Conservation (phyloP, 2,113 vertebrate species). For the Motacilla tschutschensis region DNA sequence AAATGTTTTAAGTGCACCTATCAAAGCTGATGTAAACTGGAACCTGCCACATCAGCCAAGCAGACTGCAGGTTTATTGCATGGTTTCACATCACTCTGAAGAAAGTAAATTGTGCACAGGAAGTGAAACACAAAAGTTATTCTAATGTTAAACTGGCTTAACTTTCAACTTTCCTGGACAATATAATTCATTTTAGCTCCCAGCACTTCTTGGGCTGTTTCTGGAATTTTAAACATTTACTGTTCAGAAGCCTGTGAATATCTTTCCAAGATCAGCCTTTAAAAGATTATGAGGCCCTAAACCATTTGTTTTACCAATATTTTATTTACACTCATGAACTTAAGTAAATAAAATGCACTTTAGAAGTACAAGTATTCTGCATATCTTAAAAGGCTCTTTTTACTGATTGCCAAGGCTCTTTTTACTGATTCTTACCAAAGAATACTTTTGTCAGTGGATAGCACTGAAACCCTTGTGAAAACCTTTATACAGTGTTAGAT, state of each 20-base stretch:
- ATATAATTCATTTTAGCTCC: neutral
- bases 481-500: slow-evolving; percentile 2
- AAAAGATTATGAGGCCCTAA: slow-evolving; percentile 50
- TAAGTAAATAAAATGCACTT: slow-evolving; percentile 32
- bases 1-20: slow-evolving; percentile 44
- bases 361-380: neutral
- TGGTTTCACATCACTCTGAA: slow-evolving; percentile 11
- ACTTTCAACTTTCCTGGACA: neutral
- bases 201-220: neutral
- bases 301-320: slow-evolving; percentile 7
- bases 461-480: neutral
- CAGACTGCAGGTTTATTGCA: slow-evolving; percentile 10
- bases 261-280: slow-evolving; percentile 37
- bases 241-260: slow-evolving; percentile 21
- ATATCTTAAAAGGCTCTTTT: slow-evolving; percentile 8
- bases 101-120: neutral
- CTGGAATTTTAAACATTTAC: slow-evolving; percentile 16
- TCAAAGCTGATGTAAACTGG: slow-evolving; percentile 36
- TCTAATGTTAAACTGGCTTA: neutral
- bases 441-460: neutral
- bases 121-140: slow-evolving; percentile 9
- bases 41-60: neutral
- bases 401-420: neutral
- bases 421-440: slow-evolving; percentile 5
- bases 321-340: neutral